Evolutionary conservation across 2,113 vertebrate genomes (phyloP).

Genomic region (Theropithecus gelada): DNA sequence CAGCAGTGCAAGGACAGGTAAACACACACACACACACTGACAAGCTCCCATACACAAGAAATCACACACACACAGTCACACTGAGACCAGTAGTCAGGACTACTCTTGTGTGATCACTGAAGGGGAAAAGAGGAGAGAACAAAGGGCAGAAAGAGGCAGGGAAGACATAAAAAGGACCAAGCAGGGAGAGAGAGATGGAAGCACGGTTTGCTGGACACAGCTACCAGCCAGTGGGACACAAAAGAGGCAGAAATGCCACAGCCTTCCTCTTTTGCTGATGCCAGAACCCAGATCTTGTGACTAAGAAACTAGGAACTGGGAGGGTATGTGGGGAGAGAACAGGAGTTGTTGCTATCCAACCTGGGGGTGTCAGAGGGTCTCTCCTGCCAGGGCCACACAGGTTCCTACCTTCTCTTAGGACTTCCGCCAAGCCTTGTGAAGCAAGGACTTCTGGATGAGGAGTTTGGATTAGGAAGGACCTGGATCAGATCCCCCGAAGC

Average conservation of each 20-base stretch:
- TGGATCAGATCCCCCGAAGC: neutral
- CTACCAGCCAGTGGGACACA: neutral
- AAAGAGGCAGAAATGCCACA: neutral
- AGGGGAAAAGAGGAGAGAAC: neutral
- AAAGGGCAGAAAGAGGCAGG: conserved; percentile 1
- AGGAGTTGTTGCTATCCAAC: neutral
- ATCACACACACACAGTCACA: neutral
- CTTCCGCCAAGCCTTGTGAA: neutral
- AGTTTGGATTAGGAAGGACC: neutral
- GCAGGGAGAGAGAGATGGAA: neutral
- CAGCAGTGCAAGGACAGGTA: neutral
- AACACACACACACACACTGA: neutral
- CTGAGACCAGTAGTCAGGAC: neutral
- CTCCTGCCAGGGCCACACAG: neutral
- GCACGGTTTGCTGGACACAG: neutral
- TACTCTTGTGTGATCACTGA: neutral
- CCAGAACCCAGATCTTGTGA: neutral
- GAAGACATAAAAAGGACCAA: neutral
- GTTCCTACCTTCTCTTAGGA: neutral
- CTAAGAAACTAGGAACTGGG: neutral
- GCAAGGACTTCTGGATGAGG: neutral
- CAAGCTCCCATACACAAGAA: neutral
- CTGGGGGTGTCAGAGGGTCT: neutral
- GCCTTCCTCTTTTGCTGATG: neutral
- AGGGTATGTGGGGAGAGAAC: neutral